Evolutionary conservation across 2,888 invertebrate genomes (phyloP).

Genomic region (Saturnia japonica): DNA sequence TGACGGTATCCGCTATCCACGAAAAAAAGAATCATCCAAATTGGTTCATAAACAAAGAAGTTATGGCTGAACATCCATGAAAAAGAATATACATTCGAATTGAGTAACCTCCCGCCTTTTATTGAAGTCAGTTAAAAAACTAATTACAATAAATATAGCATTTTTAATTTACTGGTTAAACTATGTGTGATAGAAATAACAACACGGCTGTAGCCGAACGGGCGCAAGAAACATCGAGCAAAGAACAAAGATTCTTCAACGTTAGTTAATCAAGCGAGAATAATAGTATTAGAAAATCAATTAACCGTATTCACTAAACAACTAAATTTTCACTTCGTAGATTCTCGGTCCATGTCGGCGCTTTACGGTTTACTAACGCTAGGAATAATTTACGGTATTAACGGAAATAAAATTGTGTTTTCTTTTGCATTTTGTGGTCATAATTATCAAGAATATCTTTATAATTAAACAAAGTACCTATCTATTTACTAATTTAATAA

Average conservation of each 20-base stretch:
- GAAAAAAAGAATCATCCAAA: too few relatives aligned
- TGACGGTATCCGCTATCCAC: too few relatives aligned
- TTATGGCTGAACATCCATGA: too few relatives aligned
- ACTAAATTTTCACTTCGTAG: conserved; percentile 27
- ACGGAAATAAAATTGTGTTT: neutral
- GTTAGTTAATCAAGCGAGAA: conserved; percentile 28
- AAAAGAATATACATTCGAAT: too few relatives aligned
- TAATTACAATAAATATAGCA: too few relatives aligned
- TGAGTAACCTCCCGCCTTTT: too few relatives aligned
- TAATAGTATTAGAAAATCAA: conserved; percentile 33
- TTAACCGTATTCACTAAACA: conserved; percentile 26
- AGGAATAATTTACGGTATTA: neutral
- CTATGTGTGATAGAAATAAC: neutral
- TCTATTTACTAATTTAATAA: too few relatives aligned
- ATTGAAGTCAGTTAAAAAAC: too few relatives aligned
- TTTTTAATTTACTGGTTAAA: too few relatives aligned
- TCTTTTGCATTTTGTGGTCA: neutral
- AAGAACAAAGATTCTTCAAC: conserved; percentile 1
- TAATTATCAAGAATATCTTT: neutral
- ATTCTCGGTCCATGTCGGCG: conserved; percentile 16
- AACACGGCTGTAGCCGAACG: neutral
- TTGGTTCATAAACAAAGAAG: too few relatives aligned
- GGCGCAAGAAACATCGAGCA: conserved; percentile 19
- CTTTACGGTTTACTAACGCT: conserved; percentile 39
- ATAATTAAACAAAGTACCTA: too few relatives aligned